Evolutionary conservation across 2,888 invertebrate species (phyloP), one percentile per base, ranked within the genome.

Genomic region (Drosophila rubida): DNA sequence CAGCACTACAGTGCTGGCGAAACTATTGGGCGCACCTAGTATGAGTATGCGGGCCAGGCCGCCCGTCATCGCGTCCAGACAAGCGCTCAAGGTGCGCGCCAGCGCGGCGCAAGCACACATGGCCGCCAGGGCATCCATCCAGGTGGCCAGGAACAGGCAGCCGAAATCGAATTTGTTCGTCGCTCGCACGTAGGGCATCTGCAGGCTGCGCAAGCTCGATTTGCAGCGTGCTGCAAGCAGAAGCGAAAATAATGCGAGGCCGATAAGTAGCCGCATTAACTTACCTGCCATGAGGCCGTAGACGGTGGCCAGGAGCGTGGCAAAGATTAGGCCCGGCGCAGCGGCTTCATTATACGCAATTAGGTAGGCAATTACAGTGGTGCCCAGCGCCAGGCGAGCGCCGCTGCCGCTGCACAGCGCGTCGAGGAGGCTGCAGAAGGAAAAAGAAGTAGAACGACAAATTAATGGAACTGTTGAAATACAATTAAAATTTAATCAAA

Each of bases 41-140:
- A 94, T 91, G 79, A 93, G 92, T 64, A 93, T 93, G 67, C 93
- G 91, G 41, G 93, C 92, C 79, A 93, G 87, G 13, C 93, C 93
- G 44, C 93, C 93, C 55, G 93, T 93, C 91, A 94, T 93, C 71
- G 93, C 93, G 87, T 94, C 94, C 69, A 94, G 90, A 30, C 93
- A 93, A 46, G 93, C 93, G 72, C 93, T 93, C n/a, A 94, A 90
- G 0, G 94, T 92, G 46, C 94, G 91, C 42, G 93, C 93, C 66
- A 93, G 92, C 1, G 93, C 93, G 0, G 93, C 93, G 68, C 93
- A 93, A 39, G 93, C 93, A 63, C 93, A 92, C 83, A 94, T 88
- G 75, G 93, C 90, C 37, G 93, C 92, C 82, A 94, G 84, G 25
- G 93, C 91, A 75, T 93, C 93, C 83, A 93, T 89, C 94, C 94